Evolutionary conservation across 2,797 vertebrate species (phyloP).

Genomic region (Coilia nasus): DNA sequence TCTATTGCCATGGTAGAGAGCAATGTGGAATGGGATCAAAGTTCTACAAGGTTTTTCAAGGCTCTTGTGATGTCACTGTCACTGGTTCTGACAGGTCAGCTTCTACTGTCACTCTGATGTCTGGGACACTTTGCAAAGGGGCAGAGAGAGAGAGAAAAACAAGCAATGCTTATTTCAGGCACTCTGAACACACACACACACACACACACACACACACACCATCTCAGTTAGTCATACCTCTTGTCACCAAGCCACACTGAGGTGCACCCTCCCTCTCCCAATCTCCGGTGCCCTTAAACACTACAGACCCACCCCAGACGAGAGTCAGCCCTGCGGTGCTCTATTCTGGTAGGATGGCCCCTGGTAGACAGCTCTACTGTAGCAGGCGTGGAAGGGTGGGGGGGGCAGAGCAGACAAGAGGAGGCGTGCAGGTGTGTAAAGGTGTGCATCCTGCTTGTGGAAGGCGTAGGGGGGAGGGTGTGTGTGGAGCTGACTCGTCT

Average conservation of each 20-base stretch:
- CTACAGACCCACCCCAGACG: neutral
- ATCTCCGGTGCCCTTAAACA: neutral
- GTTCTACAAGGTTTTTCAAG: neutral
- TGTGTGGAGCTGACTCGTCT: neutral
- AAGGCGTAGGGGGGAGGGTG: neutral
- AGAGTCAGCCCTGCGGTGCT: neutral
- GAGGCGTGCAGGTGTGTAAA: neutral
- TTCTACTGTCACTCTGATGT: neutral
- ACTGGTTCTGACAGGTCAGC: conserved; percentile 10
- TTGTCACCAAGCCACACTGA: neutral
- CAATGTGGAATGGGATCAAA: conserved; percentile 15
- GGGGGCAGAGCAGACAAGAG: neutral
- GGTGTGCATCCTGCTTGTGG: neutral
- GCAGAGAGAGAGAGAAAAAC: neutral
- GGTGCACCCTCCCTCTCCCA: neutral
- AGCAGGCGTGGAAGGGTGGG: neutral
- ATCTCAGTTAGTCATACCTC: neutral
- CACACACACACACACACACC: neutral
- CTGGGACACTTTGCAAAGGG: neutral
- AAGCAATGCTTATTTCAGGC: neutral
- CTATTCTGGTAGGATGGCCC: too few species aligned
- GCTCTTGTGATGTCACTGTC: conserved; percentile 10
- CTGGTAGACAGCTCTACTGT: neutral
- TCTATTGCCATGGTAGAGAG: neutral
- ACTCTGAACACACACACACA: neutral